Evolutionary conservation across 2,797 vertebrate genomes (phyloP).

Genomic region (Bufotes viridis): DNA sequence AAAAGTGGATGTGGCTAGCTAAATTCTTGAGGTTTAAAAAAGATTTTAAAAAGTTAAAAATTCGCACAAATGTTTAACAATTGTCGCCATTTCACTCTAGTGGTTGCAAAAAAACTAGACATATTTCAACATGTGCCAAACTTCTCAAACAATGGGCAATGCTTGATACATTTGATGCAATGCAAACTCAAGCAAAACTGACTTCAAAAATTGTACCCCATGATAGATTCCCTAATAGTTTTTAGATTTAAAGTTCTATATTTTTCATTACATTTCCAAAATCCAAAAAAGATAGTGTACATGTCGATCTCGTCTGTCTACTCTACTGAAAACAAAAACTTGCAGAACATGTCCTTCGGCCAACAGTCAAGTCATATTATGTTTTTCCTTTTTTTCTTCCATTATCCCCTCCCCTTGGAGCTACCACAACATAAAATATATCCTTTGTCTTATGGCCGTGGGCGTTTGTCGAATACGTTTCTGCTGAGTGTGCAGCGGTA

Average conservation of each 20-base stretch:
- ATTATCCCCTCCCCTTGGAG: not conserved
- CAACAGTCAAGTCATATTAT: not conserved
- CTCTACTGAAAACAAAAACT: not conserved
- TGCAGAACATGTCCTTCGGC: not conserved
- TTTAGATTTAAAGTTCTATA: not conserved
- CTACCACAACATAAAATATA: slow-evolving; percentile 28
- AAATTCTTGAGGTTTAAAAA: no score
- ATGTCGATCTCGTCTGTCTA: not conserved
- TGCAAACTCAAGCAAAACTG: no score
- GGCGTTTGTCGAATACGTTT: slow-evolving; percentile 66
- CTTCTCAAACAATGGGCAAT: no score
- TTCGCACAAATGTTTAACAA: no score
- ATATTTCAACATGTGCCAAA: no score
- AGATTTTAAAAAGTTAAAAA: no score
- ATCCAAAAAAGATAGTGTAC: not conserved
- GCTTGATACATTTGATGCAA: no score
- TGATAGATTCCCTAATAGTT: no score
- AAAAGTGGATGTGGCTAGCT: no score
- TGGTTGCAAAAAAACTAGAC: no score
- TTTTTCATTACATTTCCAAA: not conserved
- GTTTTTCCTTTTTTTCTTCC: not conserved
- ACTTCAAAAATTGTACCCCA: no score
- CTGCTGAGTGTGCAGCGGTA: slow-evolving; percentile 64
- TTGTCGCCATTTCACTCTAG: no score
- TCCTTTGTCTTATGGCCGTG: slow-evolving; percentile 62